These are phyloP conservation scores for Apteryx mantelli DNA, from an alignment of 2,113 vertebrate species.

Conservation along the genomic window DNA sequence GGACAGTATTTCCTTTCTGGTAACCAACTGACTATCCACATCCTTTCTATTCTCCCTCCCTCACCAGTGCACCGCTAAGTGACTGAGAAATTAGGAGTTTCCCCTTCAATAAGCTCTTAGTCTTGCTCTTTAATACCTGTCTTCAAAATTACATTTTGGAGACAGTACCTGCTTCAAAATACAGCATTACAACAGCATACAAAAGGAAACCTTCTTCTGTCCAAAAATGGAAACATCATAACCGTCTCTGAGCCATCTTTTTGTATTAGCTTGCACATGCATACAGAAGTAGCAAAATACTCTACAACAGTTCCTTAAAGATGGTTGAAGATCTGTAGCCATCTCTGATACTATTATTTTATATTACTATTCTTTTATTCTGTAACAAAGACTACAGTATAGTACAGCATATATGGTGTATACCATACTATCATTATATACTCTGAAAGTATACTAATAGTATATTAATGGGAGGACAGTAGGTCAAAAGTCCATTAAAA, in stretches of 20 bases:
- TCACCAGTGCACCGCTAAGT: neutral
- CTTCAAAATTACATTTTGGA: neutral
- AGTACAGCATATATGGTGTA: neutral
- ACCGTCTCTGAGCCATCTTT: neutral
- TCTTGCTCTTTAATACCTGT: neutral
- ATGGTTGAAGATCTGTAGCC: neutral
- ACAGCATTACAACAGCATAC: neutral
- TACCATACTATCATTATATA: neutral
- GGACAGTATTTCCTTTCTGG: neutral
- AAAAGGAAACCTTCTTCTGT: neutral
- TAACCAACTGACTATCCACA: neutral
- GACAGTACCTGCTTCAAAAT: neutral
- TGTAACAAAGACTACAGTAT: neutral
- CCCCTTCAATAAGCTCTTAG: neutral
- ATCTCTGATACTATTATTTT: neutral
- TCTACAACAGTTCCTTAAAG: neutral
- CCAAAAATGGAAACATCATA: neutral
- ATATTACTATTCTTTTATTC: neutral
- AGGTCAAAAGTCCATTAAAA: neutral
- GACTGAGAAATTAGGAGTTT: neutral
- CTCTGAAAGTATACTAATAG: neutral
- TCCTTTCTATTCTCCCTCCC: neutral
- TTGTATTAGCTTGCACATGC: neutral
- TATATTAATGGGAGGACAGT: neutral
- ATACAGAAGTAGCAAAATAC: neutral